Conservation (phyloP, 2,113 vertebrate species). For the Catagonus wagneri region DNA sequence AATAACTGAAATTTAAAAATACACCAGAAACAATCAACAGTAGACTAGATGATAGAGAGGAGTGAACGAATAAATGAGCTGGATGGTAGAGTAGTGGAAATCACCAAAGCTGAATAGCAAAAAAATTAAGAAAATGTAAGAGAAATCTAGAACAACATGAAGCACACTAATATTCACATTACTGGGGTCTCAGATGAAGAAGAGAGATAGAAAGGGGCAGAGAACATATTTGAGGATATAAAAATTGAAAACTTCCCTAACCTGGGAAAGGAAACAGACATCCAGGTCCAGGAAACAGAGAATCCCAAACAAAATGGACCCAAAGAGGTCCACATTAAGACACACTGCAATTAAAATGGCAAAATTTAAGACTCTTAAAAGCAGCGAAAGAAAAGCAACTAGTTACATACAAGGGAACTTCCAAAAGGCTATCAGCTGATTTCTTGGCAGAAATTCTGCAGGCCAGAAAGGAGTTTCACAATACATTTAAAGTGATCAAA, state of each 20-base stretch:
- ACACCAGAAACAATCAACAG: not conserved
- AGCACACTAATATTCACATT: not conserved
- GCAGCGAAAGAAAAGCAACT: not conserved
- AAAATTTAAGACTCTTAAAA: not conserved
- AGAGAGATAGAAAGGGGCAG: not conserved
- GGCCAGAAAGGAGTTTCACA: not conserved
- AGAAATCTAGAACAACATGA: not conserved
- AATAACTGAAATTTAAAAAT: not conserved
- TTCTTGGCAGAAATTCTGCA: not conserved
- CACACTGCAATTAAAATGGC: not conserved
- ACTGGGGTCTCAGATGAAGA: not conserved
- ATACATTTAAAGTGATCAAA: not conserved
- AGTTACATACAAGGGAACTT: not conserved
- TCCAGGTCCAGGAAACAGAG: not conserved
- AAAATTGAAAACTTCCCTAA: not conserved
- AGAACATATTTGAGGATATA: not conserved
- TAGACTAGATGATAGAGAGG: not conserved
- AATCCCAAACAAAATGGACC: not conserved
- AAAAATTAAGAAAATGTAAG: not conserved
- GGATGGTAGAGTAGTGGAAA: not conserved
- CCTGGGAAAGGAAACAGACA: not conserved
- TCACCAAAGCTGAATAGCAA: not conserved
- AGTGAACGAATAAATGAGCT: not conserved
- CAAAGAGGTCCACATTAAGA: not conserved
- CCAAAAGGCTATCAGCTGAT: not conserved